Percentiles rank a stretch among this genome's conserved stretches.
phyloP scores from a whole-genome alignment of 2,113 vertebrate species.

The Mirounga angustirostris region DNA sequence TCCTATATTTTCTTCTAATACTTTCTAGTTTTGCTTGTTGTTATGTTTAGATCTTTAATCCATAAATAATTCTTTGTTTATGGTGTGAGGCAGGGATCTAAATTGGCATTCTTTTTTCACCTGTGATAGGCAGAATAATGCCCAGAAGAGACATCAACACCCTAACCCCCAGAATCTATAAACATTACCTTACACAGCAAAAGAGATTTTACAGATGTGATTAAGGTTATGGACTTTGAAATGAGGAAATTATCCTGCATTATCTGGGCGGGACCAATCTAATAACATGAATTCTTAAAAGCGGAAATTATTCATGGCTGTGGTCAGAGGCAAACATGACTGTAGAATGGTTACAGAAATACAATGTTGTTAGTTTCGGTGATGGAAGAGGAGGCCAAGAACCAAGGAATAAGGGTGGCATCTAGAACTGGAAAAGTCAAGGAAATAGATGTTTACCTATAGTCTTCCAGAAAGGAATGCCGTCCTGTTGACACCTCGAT shows the following conservation, averaged over 20 bases:
- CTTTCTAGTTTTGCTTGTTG: constrained; percentile 18
- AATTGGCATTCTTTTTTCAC: not conserved
- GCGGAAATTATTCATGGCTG: not conserved
- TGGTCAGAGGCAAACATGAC: not conserved
- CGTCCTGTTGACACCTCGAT: not conserved
- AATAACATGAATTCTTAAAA: not conserved
- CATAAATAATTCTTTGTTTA: constrained; percentile 41
- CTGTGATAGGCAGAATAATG: not conserved
- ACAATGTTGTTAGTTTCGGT: not conserved
- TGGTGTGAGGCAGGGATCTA: not conserved
- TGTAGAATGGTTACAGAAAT: not conserved
- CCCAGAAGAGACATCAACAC: not conserved
- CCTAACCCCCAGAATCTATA: not conserved
- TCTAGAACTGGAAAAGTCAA: constrained; percentile 48
- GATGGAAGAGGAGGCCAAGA: not conserved
- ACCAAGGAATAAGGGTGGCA: not conserved
- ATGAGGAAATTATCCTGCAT: not conserved
- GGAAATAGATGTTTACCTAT: not conserved
- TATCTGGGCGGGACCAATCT: not conserved
- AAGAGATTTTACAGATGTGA: not conserved
- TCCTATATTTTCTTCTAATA: not conserved
- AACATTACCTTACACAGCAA: not conserved
- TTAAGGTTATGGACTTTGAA: constrained; percentile 20
- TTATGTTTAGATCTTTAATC: constrained; percentile 32
- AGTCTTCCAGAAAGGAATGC: not conserved